Evolutionary conservation across 2,888 invertebrate species (phyloP), one percentile per base, ranked within the genome.

Genomic region (Autographa gamma): DNA sequence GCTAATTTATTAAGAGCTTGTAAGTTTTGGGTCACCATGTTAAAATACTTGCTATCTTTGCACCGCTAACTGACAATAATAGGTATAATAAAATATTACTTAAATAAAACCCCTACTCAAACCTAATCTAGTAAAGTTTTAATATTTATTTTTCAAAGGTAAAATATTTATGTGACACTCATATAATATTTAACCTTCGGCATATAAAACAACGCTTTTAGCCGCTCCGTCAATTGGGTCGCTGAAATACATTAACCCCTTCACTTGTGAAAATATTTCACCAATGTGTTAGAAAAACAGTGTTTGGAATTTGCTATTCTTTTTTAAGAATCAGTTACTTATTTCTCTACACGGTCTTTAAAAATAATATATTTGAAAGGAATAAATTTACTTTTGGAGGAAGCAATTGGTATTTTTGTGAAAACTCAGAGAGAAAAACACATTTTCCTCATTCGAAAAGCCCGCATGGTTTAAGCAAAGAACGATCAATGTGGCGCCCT

Each of bases 241-340:
- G 25, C 54, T 25, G 54, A 56, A 56, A 56, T 56, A 56, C 54
- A 56, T 56, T 56, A 56, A 56, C 54, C 54, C 54, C 54, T 56
- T 56, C 25, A 56, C 54, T 56, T 56, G 25, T 25, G 13, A 56
- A 56, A 56, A 56, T 56, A 56, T 56, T 56, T 56, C 25, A 56
- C 19, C 19, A 25, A 25, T 25, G 54, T 56, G 19, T 56, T 25
- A 56, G 13, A 25, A 56, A 13, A 56, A 56, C 54, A 56, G 25
- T 13, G 54, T 25, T 18, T 56, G 19, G 54, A 25, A 25, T 56
- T 13, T 25, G 5, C 25, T 25, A 19, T 56, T 56, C 19, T 56
- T 56, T 54, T 25, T 56, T 25, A 4, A 6, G n/a, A 48, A n/a
- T n/a, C n/a, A n/a, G 48, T 8, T 48, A n/a, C 7, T 8, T 16